Conservation (phyloP, 37 sponge, comb jelly and placozoan genomes). For the Cladorhizidae sp. region DNA sequence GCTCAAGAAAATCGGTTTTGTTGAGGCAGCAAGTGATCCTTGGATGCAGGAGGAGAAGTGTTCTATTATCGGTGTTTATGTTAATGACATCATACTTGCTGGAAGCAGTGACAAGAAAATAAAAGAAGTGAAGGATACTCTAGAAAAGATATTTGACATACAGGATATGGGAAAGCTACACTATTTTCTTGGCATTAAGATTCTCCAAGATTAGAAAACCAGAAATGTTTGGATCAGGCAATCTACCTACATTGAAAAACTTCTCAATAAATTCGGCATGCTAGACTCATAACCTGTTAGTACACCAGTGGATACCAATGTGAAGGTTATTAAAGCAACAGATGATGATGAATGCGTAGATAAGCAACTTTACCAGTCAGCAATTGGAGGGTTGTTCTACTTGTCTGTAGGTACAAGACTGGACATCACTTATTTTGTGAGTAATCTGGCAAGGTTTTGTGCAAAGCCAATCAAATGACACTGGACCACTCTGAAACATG, state of each 20-base stretch:
- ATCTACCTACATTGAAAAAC: no score
- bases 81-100: slow-evolving; percentile 29
- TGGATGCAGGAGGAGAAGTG: slow-evolving; percentile 25
- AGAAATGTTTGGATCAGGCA: no score
- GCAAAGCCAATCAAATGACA: slow-evolving; percentile 45
- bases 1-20: slow-evolving; percentile 53
- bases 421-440: slow-evolving; percentile 62
- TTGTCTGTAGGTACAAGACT: slow-evolving; percentile 40
- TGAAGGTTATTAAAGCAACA: no score
- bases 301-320: no score
- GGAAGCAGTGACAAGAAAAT: neutral
- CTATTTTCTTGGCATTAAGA: no score
- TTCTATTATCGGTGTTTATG: slow-evolving; percentile 5
- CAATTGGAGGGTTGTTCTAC: no score
- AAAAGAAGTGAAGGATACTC: slow-evolving; percentile 15
- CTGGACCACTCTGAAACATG: slow-evolving; percentile 55
- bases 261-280: no score
- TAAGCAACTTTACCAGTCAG: no score
- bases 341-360: no score
- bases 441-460: slow-evolving; percentile 38
- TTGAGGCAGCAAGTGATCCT: slow-evolving; percentile 46
- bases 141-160: neutral
- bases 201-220: no score
- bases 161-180: slow-evolving; percentile 67
- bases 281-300: no score